phyloP scores from a whole-genome alignment of 2,113 vertebrate genomes.

The Hiodon tergisus region DNA sequence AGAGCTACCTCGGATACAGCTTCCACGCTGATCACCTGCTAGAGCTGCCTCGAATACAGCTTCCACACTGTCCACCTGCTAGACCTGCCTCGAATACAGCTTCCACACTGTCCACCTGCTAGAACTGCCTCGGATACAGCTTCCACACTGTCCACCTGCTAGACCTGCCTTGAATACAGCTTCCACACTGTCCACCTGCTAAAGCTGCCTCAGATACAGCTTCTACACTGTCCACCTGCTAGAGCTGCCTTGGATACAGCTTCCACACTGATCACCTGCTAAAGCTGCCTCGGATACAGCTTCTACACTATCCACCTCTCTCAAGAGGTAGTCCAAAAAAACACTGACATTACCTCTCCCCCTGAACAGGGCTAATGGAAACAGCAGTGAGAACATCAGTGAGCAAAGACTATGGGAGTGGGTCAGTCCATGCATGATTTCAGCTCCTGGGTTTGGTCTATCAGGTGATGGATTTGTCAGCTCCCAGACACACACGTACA shows the following conservation, averaged over 20 bases:
- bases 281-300: too few species aligned
- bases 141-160: background rate
- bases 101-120: too few species aligned
- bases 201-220: too few species aligned
- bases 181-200: background rate
- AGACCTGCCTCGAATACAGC: constrained; percentile 13
- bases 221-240: too few species aligned
- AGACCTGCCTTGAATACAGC: constrained; percentile 2
- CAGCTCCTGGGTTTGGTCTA: background rate
- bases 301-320: too few species aligned
- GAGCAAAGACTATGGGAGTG: background rate
- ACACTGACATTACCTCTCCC: background rate
- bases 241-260: too few species aligned
- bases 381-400: background rate
- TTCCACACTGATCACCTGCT: too few species aligned
- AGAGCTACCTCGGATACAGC: constrained; percentile 14
- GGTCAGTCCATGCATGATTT: background rate
- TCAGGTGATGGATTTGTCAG: background rate
- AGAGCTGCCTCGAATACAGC: too few species aligned
- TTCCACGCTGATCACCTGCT: too few species aligned
- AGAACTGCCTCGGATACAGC: too few species aligned
- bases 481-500: background rate
- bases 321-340: constrained; percentile 13
- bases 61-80: background rate
- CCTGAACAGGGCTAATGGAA: background rate